phyloP scores from a whole-genome alignment of 2,888 invertebrate species.

The Napeogenes sylphis region DNA sequence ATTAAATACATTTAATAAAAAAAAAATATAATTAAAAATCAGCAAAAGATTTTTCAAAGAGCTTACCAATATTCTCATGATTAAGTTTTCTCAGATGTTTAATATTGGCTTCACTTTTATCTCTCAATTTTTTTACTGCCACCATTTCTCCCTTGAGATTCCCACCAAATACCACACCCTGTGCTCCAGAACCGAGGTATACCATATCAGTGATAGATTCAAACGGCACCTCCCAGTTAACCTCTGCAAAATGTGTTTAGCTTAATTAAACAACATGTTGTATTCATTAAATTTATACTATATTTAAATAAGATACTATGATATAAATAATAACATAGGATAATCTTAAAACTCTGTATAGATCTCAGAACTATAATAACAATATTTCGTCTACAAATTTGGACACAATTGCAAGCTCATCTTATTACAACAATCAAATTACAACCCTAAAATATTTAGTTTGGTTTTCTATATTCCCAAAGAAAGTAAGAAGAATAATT shows the following conservation, averaged over 20 bases:
- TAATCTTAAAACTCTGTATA: too few species aligned
- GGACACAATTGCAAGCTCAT: too few species aligned
- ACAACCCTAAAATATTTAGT: too few species aligned
- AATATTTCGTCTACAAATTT: too few species aligned
- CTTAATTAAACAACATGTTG: not conserved
- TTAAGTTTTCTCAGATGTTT: conserved; percentile 93
- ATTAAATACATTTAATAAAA: not conserved
- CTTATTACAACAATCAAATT: too few species aligned
- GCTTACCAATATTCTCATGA: conserved; percentile 90
- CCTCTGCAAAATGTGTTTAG: conserved; percentile 54
- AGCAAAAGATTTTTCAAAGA: not conserved
- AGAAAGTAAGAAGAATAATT: too few species aligned
- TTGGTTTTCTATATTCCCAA: too few species aligned
- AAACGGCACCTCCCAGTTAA: conserved; percentile 97
- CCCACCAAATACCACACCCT: conserved; percentile 96
- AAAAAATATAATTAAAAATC: not conserved
- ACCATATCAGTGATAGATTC: conserved; percentile 91
- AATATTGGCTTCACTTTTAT: conserved; percentile 95
- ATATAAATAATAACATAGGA: too few species aligned
- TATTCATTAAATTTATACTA: not conserved
- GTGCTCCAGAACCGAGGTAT: conserved; percentile 96
- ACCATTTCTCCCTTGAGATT: conserved; percentile 89
- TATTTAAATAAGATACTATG: too few species aligned
- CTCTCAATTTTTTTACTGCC: conserved; percentile 97
- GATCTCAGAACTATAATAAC: too few species aligned